Conservation (phyloP, 1,140 invertebrate species). For the Neuroterus valhalla region DNA sequence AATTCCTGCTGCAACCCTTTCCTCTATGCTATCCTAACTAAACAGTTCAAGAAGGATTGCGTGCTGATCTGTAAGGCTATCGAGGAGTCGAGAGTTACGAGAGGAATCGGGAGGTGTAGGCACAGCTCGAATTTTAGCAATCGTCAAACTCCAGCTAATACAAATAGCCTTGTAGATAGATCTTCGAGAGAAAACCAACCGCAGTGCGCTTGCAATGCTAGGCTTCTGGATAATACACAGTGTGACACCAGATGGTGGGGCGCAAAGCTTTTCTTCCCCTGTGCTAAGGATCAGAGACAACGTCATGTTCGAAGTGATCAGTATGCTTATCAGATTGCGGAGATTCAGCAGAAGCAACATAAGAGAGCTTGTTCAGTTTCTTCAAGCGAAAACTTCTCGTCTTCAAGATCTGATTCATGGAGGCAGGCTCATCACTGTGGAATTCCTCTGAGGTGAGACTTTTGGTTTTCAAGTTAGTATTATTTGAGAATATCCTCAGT, state of each 20-base stretch:
- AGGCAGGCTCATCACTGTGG: slow-evolving; percentile 83
- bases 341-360: slow-evolving; percentile 84
- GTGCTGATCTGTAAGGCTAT: slow-evolving; percentile 96
- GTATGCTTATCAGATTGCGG: slow-evolving; percentile 87
- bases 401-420: slow-evolving; percentile 89
- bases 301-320: slow-evolving; percentile 78
- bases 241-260: slow-evolving; percentile 59
- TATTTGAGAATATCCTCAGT: not conserved
- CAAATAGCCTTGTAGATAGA: slow-evolving; percentile 87
- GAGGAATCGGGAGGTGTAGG: slow-evolving; percentile 88
- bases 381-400: slow-evolving; percentile 92
- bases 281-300: slow-evolving; percentile 61
- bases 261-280: slow-evolving; percentile 62
- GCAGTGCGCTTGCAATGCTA: slow-evolving; percentile 83
- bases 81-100: slow-evolving; percentile 92
- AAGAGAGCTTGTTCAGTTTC: slow-evolving; percentile 88
- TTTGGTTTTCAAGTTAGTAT: not conserved
- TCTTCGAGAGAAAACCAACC: slow-evolving; percentile 83
- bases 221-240: slow-evolving; percentile 74
- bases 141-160: slow-evolving; percentile 90
- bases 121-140: slow-evolving; percentile 94
- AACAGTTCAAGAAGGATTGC: slow-evolving; percentile 98
- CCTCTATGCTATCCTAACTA: slow-evolving; percentile 96
- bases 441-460: slow-evolving; percentile 78
- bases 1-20: slow-evolving; percentile 98